A percentile compares a stretch with the other conserved stretches of the same genome.
Conservation (phyloP, 2,797 vertebrate genomes). For the Tragelaphus eurycerus region DNA sequence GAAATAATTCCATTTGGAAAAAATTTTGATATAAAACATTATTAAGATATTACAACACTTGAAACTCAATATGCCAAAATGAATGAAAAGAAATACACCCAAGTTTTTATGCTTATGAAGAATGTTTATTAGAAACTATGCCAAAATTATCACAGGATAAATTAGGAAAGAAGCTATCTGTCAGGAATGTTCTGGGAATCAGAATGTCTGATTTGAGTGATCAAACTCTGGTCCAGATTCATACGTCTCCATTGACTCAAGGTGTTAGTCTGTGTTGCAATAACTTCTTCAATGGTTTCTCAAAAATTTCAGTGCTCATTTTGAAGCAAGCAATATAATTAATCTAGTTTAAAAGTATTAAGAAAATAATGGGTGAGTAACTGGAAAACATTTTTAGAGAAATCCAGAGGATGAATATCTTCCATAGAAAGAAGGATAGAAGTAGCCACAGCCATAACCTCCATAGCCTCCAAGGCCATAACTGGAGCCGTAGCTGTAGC, state of each 20-base stretch:
- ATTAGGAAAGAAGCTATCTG: not conserved
- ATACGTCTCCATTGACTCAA: not conserved
- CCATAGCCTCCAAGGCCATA: not conserved
- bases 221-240: not conserved
- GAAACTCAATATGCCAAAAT: not conserved
- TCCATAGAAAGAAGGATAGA: not conserved
- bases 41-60: not conserved
- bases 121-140: not conserved
- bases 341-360: not conserved
- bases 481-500: not conserved
- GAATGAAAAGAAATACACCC: not conserved
- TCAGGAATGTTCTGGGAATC: not conserved
- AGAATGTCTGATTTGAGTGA: not conserved
- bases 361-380: not conserved
- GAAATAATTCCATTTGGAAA: not conserved
- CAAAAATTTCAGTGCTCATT: not conserved
- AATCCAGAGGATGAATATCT: not conserved
- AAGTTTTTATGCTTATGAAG: not conserved
- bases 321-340: not conserved
- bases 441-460: not conserved
- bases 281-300: not conserved
- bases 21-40: not conserved
- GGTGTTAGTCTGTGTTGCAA: not conserved
- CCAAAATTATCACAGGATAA: not conserved
- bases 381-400: not conserved